A percentile compares a stretch with the other conserved stretches of the same genome.
Evolutionary conservation across 2,113 vertebrate genomes (phyloP).

Genomic region (Percina caprodes): DNA sequence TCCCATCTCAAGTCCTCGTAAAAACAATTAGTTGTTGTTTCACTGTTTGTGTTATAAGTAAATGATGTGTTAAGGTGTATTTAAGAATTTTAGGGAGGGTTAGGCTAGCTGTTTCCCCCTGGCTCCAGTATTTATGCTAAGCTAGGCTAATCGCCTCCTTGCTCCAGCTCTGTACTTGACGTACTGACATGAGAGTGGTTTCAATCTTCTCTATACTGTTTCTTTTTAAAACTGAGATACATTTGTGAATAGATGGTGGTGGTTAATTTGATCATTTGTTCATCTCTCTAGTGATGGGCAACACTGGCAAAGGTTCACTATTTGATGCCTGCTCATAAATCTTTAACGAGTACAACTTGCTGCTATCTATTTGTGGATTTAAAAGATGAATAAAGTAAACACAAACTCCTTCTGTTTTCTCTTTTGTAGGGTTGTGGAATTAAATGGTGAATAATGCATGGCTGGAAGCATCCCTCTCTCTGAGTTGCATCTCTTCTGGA

Average conservation of each 20-base stretch:
- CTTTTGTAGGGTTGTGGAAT: conserved; percentile 67
- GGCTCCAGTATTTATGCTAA: background rate
- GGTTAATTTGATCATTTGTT: background rate
- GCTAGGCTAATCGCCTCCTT: background rate
- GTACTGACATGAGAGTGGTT: background rate
- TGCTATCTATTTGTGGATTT: conserved; percentile 74
- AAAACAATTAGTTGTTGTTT: no score
- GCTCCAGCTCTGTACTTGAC: background rate
- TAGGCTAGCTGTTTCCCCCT: no score
- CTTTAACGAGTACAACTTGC: conserved; percentile 67
- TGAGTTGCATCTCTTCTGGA: conserved; percentile 37
- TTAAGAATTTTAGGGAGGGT: no score
- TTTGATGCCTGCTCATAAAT: conserved; percentile 48
- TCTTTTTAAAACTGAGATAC: background rate
- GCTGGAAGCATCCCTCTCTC: conserved; percentile 68
- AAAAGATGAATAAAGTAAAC: conserved; percentile 70
- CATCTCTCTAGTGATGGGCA: background rate
- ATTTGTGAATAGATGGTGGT: background rate
- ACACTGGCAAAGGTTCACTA: conserved; percentile 3
- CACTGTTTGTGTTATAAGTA: no score
- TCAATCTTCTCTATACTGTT: background rate
- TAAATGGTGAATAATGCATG: conserved; percentile 76
- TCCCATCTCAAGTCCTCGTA: background rate
- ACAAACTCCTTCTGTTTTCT: conserved; percentile 60
- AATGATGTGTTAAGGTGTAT: no score